Percentiles rank a stretch among this genome's conserved stretches.
These are phyloP conservation scores for Drosophila pandora DNA, from an alignment of 1,140 invertebrate genomes.

Conservation along the genomic window DNA sequence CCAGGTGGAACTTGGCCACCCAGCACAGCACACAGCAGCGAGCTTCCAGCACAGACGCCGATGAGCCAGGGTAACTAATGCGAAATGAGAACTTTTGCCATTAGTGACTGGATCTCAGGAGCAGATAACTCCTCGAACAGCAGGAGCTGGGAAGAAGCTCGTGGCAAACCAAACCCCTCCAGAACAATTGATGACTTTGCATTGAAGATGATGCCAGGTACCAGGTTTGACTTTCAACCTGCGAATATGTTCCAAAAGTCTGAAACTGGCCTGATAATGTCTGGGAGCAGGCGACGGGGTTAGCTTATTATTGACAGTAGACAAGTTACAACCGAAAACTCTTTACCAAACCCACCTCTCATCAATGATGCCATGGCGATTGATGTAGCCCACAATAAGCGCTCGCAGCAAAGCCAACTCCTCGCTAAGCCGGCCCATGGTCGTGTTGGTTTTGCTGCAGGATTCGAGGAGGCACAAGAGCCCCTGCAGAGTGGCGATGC, in stretches of 20 bases:
- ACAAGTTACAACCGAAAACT: background rate
- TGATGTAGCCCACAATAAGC: conserved; percentile 88
- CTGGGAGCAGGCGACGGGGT: background rate
- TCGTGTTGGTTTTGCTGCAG: conserved; percentile 85
- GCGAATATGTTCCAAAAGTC: background rate
- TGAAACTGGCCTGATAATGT: no score
- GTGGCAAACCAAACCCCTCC: background rate
- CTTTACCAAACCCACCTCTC: conserved; percentile 81
- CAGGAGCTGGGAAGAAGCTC: background rate
- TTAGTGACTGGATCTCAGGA: conserved; percentile 56
- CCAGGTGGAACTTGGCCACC: conserved; percentile 15
- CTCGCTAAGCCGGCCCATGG: conserved; percentile 85
- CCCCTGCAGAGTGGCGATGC: conserved; percentile 89
- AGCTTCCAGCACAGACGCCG: conserved; percentile 27
- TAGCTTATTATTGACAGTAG: conserved; percentile 4
- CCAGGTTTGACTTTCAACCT: background rate
- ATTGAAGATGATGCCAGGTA: conserved; percentile 31
- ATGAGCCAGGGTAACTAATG: conserved; percentile 63
- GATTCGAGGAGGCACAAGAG: conserved; percentile 91
- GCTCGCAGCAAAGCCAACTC: conserved; percentile 87
- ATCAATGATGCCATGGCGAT: conserved; percentile 86
- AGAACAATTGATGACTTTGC: conserved; percentile 24
- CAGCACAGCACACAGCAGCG: conserved; percentile 17
- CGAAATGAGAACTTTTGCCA: conserved; percentile 74
- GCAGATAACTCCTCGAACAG: conserved; percentile 18